Percentiles rank a stretch among this genome's conserved stretches.
Evolutionary conservation across 2,888 invertebrate species (phyloP).

Genomic region (Silvanus unidentatus): DNA sequence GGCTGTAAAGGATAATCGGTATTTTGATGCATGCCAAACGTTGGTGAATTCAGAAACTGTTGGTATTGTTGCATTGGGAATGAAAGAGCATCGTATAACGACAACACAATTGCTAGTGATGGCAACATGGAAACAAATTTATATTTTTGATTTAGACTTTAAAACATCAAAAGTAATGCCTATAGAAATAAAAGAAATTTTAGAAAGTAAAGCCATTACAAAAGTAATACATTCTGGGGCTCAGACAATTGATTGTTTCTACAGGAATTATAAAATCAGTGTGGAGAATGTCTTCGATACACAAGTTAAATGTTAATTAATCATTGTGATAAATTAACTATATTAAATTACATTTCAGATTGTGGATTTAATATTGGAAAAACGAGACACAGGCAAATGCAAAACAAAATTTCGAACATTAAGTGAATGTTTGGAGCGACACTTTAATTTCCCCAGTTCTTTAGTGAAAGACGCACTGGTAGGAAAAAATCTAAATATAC

Average conservation of each 20-base stretch:
- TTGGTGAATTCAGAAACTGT: constrained; percentile 11
- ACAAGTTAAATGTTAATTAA: not conserved
- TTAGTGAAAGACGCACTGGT: not conserved
- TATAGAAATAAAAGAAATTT: constrained; percentile 8
- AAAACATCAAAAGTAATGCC: constrained; percentile 6
- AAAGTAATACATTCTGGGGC: constrained; percentile 14
- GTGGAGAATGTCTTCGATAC: constrained; percentile 2
- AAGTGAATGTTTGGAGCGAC: not conserved
- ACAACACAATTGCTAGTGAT: constrained; percentile 9
- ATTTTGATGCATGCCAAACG: constrained; percentile 8
- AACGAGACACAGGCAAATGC: not conserved
- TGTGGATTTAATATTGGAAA: not conserved
- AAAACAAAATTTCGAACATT: not conserved
- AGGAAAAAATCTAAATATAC: no score
- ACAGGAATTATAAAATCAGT: not conserved
- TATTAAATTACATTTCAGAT: not conserved
- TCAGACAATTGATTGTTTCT: constrained; percentile 10
- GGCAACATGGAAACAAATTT: constrained; percentile 13
- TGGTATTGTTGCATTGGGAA: constrained; percentile 10
- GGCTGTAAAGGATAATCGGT: constrained; percentile 8
- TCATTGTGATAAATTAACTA: no score
- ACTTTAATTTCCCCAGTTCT: constrained; percentile 1
- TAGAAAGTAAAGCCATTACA: constrained; percentile 10
- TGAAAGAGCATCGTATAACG: constrained; percentile 8
- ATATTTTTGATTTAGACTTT: constrained; percentile 13